Evolutionary conservation across 2,113 vertebrate species (phyloP).

Genomic region (Loxodonta africana): DNA sequence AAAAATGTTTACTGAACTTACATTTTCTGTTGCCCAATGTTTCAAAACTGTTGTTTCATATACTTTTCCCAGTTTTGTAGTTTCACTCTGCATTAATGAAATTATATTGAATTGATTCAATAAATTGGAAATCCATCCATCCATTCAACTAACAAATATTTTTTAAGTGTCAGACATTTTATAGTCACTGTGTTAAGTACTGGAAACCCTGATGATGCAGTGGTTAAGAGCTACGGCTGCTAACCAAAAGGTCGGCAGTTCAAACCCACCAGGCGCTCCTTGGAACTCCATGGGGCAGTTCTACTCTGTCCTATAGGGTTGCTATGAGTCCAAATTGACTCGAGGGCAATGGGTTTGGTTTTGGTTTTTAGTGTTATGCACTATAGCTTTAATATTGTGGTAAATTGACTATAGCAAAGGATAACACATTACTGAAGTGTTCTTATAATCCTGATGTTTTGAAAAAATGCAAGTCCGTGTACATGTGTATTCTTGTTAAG

Average conservation of each 20-base stretch:
- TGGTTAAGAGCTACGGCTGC: no score
- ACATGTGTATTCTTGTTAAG: not conserved
- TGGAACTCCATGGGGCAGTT: no score
- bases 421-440: not conserved
- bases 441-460: not conserved
- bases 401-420: not conserved
- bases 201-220: no score
- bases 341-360: no score
- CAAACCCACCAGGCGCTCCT: no score
- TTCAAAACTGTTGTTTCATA: constrained; percentile 8
- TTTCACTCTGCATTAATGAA: not conserved
- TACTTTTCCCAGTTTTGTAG: not conserved
- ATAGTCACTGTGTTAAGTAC: not conserved
- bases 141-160: constrained; percentile 15
- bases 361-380: not conserved
- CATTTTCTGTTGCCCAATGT: constrained; percentile 36
- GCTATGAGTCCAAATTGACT: no score
- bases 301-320: no score
- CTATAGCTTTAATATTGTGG: constrained; percentile 14
- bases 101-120: constrained; percentile 4
- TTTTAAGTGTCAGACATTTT: not conserved
- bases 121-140: not conserved
- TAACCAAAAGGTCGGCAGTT: no score
- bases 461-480: not conserved
- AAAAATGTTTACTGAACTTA: constrained; percentile 15